These are phyloP conservation scores for Neodiprion virginianus DNA, from an alignment of 1,140 invertebrate species.

Conservation along the genomic window DNA sequence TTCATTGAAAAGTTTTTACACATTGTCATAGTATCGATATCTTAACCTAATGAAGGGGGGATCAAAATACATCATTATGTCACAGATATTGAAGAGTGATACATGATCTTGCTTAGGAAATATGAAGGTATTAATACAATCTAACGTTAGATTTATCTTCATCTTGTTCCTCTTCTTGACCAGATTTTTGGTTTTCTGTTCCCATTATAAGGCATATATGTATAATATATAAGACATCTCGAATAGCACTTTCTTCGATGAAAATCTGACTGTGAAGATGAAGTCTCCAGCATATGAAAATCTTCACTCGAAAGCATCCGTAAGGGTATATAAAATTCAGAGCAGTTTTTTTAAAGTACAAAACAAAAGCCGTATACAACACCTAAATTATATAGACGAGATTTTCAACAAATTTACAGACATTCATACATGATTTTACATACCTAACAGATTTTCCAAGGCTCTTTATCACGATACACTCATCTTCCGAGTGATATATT, in stretches of 20 bases:
- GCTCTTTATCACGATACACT: background rate
- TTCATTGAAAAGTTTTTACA: too few relatives aligned
- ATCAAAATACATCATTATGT: background rate
- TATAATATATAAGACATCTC: background rate
- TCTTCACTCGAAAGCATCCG: background rate
- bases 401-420: background rate
- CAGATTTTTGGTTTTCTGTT: background rate
- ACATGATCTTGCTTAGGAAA: background rate
- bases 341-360: background rate
- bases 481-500: background rate
- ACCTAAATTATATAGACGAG: background rate
- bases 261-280: background rate
- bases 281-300: background rate
- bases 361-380: background rate
- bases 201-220: background rate
- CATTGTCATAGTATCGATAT: background rate
- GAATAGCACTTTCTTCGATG: background rate
- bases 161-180: background rate
- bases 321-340: background rate
- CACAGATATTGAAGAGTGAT: background rate
- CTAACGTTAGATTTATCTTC: background rate
- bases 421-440: background rate
- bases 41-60: background rate
- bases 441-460: conserved; percentile 3
- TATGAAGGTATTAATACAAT: background rate